Evolutionary conservation across 2,113 vertebrate genomes (phyloP).

Genomic region (Ciconia maguari): DNA sequence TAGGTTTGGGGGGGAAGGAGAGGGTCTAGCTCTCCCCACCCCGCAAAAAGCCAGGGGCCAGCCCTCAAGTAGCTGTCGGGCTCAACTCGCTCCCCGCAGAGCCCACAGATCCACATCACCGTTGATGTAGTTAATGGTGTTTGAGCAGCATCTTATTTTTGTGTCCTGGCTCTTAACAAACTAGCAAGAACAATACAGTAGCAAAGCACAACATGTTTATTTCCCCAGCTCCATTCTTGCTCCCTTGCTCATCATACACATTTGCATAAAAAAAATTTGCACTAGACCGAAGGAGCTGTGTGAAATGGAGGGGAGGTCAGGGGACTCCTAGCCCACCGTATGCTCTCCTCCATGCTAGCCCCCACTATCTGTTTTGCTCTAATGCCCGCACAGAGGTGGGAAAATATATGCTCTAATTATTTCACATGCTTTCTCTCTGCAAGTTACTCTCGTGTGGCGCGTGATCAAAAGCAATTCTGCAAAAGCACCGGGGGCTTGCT

Average conservation of each 20-base stretch:
- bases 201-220: background rate
- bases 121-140: background rate
- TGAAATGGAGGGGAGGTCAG: background rate
- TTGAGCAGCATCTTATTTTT: background rate
- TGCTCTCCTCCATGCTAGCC: background rate
- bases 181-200: background rate
- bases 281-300: background rate
- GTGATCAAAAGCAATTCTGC: background rate
- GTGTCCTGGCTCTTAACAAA: background rate
- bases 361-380: background rate
- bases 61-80: background rate
- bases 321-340: accelerated
- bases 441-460: accelerated
- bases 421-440: background rate
- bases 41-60: background rate
- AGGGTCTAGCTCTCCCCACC: background rate
- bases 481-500: background rate
- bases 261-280: background rate
- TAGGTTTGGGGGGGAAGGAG: background rate
- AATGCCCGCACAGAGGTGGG: background rate
- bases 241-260: background rate
- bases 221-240: background rate
- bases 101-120: accelerated
- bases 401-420: background rate
- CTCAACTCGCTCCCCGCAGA: background rate